phyloP scores from a whole-genome alignment of 2,888 invertebrate species.

The Caenorhabditis sp. region DNA sequence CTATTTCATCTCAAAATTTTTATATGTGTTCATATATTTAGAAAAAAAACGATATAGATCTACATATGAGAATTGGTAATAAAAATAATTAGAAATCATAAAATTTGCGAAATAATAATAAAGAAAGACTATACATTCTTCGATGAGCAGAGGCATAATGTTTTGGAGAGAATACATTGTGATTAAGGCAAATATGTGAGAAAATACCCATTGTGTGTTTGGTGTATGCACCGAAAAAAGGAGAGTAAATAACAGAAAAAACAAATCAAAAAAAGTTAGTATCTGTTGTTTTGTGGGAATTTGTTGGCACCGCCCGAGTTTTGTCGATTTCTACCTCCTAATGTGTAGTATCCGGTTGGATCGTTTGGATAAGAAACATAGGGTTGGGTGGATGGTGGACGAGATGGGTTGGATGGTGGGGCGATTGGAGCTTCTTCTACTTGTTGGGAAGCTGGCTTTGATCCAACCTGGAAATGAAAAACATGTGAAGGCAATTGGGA shows the following conservation, averaged over 20 bases:
- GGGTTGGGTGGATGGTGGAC: slow-evolving; percentile 54
- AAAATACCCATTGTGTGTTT: slow-evolving; percentile 7
- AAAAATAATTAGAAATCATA: not conserved
- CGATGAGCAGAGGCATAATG: slow-evolving; percentile 32
- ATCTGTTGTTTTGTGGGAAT: slow-evolving; percentile 15
- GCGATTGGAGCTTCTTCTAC: slow-evolving; percentile 62
- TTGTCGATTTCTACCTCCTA: slow-evolving; percentile 58
- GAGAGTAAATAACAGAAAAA: slow-evolving; percentile 19
- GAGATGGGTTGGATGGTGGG: slow-evolving; percentile 24
- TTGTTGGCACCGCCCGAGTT: slow-evolving; percentile 17
- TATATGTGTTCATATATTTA: no score
- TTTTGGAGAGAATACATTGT: not conserved
- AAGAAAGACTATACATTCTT: slow-evolving; percentile 29
- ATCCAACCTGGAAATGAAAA: slow-evolving; percentile 58
- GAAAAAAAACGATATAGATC: not conserved
- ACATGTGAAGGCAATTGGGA: slow-evolving; percentile 5
- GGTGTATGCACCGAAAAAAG: slow-evolving; percentile 2
- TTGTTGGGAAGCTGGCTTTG: slow-evolving; percentile 66
- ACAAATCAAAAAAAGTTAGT: slow-evolving; percentile 4
- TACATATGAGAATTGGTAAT: not conserved
- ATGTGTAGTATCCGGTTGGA: slow-evolving; percentile 68
- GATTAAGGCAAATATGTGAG: slow-evolving; percentile 1
- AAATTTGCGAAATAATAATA: not conserved
- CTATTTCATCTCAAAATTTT: no score
- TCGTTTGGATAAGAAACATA: slow-evolving; percentile 71